These are phyloP conservation scores for Xylota sylvarum DNA, from an alignment of 2,888 invertebrate genomes.

Conservation along the genomic window DNA sequence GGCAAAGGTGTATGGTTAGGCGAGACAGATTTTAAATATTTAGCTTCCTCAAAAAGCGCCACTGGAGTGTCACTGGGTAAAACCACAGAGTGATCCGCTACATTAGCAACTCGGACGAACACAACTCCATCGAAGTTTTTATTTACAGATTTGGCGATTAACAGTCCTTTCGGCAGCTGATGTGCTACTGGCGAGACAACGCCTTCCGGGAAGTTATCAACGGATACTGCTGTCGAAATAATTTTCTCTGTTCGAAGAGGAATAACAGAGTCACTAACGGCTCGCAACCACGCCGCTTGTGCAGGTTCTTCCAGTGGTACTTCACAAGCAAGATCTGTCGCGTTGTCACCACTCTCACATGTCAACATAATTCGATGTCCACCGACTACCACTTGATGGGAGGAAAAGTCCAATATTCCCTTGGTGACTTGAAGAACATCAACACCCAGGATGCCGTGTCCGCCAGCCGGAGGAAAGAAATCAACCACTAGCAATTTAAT, in stretches of 20 bases:
- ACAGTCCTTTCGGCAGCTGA: constrained; percentile 20
- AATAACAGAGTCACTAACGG: neutral
- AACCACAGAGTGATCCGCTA: constrained; percentile 22
- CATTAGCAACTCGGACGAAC: constrained; percentile 20
- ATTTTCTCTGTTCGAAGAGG: constrained; percentile 17
- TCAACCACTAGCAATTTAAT: constrained; percentile 31
- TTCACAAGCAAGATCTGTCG: neutral
- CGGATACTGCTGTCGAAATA: neutral
- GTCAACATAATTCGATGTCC: neutral
- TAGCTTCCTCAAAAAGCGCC: constrained; percentile 15
- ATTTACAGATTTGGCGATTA: constrained; percentile 28
- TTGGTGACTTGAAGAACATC: constrained; percentile 39
- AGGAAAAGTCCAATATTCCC: constrained; percentile 30
- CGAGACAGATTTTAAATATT: neutral
- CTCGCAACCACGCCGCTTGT: constrained; percentile 1
- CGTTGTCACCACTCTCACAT: constrained; percentile 4
- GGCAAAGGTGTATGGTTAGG: neutral
- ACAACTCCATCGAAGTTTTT: constrained; percentile 8
- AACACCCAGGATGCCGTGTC: constrained; percentile 41
- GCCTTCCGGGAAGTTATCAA: neutral
- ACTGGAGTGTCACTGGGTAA: constrained; percentile 9
- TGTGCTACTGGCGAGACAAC: constrained; percentile 20
- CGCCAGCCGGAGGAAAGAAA: constrained; percentile 22
- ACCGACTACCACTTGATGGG: constrained; percentile 11
- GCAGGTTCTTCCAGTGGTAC: neutral